These are phyloP conservation scores for Erebia epiphron DNA, from an alignment of 2,888 invertebrate species.

Conservation along the genomic window DNA sequence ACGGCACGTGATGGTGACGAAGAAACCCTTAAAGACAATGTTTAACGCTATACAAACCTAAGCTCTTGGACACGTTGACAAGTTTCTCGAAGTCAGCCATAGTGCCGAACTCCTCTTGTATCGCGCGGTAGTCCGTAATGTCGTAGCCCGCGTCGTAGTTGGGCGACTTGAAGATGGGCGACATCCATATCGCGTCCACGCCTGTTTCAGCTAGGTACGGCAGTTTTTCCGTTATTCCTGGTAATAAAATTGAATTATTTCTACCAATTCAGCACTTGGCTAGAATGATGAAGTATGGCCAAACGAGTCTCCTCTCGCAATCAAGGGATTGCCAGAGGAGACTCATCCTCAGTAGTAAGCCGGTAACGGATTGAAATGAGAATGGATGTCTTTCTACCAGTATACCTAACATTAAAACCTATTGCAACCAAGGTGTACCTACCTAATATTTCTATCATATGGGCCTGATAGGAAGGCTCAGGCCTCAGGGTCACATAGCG, in stretches of 20 bases:
- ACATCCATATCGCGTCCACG: constrained; percentile 86
- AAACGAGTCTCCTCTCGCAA: too few species aligned
- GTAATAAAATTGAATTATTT: not conserved
- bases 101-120: constrained; percentile 87
- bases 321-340: too few species aligned
- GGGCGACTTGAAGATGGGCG: constrained; percentile 88
- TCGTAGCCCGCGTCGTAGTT: constrained; percentile 92
- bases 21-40: not conserved
- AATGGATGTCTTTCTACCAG: too few species aligned
- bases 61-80: constrained; percentile 70
- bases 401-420: too few species aligned
- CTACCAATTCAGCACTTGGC: not conserved
- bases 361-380: too few species aligned
- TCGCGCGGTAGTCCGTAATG: constrained; percentile 85
- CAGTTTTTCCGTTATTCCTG: constrained; percentile 69
- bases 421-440: too few species aligned
- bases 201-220: constrained; percentile 83
- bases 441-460: too few species aligned
- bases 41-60: constrained; percentile 56
- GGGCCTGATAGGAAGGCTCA: too few species aligned
- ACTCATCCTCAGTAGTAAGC: too few species aligned
- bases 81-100: constrained; percentile 86
- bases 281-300: too few species aligned
- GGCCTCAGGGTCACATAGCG: too few species aligned
- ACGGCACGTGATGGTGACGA: too few species aligned